Percentiles rank a stretch among this genome's conserved stretches.
Evolutionary conservation across 2,888 invertebrate species (phyloP).

Genomic region (Odontomyia ornata): DNA sequence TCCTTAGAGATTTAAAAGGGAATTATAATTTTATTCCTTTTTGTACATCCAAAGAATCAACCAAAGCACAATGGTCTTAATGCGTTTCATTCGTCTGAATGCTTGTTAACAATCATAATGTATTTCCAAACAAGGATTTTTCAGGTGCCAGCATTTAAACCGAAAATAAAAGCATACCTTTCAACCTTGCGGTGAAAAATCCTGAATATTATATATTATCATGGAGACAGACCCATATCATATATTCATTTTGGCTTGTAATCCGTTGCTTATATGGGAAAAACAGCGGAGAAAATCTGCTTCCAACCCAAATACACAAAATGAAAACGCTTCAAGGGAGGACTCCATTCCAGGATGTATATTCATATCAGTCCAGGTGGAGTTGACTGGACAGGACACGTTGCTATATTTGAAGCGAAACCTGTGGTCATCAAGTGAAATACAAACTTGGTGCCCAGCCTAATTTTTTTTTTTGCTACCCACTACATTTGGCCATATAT

Average conservation of each 20-base stretch:
- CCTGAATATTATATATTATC: not conserved
- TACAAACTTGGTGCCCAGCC: no score
- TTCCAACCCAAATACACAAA: not conserved
- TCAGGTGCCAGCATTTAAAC: no score
- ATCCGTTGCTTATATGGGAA: not conserved
- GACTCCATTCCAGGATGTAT: not conserved
- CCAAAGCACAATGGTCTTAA: no score
- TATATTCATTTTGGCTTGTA: slow-evolving; percentile 4
- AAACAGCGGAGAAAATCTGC: not conserved
- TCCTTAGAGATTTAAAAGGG: no score
- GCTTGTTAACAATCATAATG: no score
- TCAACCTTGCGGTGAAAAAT: not conserved
- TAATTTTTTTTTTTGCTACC: no score
- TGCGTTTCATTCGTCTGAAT: no score
- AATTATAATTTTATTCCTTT: no score
- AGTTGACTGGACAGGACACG: not conserved
- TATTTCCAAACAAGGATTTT: no score
- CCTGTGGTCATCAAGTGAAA: not conserved
- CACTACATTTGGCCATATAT: not conserved
- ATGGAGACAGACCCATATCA: no score
- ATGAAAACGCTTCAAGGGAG: slow-evolving; percentile 6
- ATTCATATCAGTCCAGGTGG: slow-evolving; percentile 9
- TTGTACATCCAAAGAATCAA: no score
- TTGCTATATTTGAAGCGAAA: slow-evolving; percentile 7
- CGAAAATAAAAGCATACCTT: no score